phyloP scores from a whole-genome alignment of 2,888 invertebrate species.

The Eupithecia insigniata region DNA sequence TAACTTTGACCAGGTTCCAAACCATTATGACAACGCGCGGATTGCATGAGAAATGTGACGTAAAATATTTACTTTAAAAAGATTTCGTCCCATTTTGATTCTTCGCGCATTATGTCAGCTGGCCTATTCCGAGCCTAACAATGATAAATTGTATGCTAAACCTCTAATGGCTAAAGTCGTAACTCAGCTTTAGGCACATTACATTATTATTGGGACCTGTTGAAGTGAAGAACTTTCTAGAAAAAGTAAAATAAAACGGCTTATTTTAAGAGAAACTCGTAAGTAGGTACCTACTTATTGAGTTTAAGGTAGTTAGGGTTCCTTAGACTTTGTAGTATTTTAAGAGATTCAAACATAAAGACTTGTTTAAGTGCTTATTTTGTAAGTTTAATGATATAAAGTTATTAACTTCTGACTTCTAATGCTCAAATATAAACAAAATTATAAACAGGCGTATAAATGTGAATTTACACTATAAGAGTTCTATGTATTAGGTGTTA shows the following conservation, averaged over 20 bases:
- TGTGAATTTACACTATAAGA: not conserved
- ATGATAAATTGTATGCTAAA: slow-evolving; percentile 23
- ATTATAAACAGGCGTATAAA: not conserved
- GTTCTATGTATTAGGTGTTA: not conserved
- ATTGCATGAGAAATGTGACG: no score
- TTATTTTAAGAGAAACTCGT: not conserved
- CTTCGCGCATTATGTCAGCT: not conserved
- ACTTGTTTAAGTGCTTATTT: no score
- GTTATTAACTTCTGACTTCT: no score
- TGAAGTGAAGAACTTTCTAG: slow-evolving; percentile 1
- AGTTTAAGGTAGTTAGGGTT: not conserved
- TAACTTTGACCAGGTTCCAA: no score
- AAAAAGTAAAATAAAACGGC: not conserved
- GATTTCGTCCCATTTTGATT: not conserved
- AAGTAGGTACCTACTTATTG: not conserved
- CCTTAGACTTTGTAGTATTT: not conserved
- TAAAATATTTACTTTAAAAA: no score
- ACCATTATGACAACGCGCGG: no score
- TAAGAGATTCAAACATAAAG: not conserved
- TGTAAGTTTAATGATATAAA: no score
- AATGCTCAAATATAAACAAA: not conserved
- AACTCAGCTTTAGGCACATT: slow-evolving; percentile 23
- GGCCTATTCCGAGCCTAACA: not conserved
- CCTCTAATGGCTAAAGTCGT: slow-evolving; percentile 29
- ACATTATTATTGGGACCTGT: slow-evolving; percentile 23